phyloP scores from a whole-genome alignment of 2,113 vertebrate genomes.

The Scalopus aquaticus region DNA sequence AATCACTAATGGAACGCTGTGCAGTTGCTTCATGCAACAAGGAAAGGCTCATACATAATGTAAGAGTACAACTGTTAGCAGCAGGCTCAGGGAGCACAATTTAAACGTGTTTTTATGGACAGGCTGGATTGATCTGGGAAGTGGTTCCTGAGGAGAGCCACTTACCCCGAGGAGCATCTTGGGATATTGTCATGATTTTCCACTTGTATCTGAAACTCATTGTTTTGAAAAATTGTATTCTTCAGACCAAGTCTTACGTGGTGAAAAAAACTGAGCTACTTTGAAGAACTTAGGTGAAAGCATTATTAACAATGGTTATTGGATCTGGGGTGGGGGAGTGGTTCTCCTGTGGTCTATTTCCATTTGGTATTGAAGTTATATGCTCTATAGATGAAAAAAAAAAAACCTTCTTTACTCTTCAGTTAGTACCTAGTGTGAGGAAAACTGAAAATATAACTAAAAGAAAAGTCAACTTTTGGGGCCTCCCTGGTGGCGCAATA shows the following conservation, averaged over 20 bases:
- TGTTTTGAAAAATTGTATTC: constrained; percentile 73
- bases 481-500: too few species aligned
- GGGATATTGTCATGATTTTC: constrained; percentile 78
- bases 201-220: constrained; percentile 75
- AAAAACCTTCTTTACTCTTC: background rate
- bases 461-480: background rate
- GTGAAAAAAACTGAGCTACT: constrained; percentile 2
- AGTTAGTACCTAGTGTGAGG: background rate
- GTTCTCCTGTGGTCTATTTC: background rate
- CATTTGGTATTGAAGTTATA: constrained; percentile 3
- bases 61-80: constrained; percentile 83
- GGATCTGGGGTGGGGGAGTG: background rate
- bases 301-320: background rate
- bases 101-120: constrained; percentile 84
- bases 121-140: constrained; percentile 84
- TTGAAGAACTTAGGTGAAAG: background rate
- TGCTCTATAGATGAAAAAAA: background rate
- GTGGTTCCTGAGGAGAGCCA: constrained; percentile 82
- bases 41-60: constrained; percentile 86
- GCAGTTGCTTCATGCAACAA: constrained; percentile 81
- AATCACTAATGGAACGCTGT: constrained; percentile 85
- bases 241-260: constrained; percentile 54
- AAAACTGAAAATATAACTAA: background rate
- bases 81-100: constrained; percentile 79
- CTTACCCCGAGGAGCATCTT: constrained; percentile 83